Base-by-base conservation (phyloP, 1,140 invertebrate genomes). In the Zaprionus kolodkinae region DNA sequence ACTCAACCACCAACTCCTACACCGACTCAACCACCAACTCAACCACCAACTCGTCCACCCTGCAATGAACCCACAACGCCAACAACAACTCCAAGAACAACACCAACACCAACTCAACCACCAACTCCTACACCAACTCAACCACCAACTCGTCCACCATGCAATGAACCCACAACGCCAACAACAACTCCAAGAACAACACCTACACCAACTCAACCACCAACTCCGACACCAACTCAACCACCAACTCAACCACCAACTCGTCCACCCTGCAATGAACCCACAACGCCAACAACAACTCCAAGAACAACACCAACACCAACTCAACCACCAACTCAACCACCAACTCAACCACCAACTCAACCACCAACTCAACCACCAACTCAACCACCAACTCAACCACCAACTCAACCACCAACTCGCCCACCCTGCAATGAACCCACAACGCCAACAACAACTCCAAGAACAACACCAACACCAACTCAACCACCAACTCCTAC, bases 331-430 rank as follows among this genome's bases (percentile, higher is more conserved):
- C 21, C 27, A 30, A 30, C 27, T 30, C 27, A n/a, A n/a, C n/a
- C n/a, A n/a, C 3, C 1, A 3, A n/a, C n/a, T n/a, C n/a, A n/a
- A n/a, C n/a, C 27, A 5, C 33, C 30, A 38, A 10, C 6, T 2
- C n/a, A 15, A 11, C 38, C 15, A 5, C 33, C 30, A 38, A 10
- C 6, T 2, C n/a, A 15, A 11, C 38, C 15, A 64, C 45, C 17
- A 0, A 56, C 30, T 2, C 40, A 15, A n/a, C 27, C 60, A 12
- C 27, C 43, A 21, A n/a, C n/a, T n/a, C n/a, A n/a, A n/a, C n/a
- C n/a, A n/a, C n/a, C n/a, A n/a, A n/a, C n/a, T n/a, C n/a, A n/a
- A 33, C 63, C 1, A 43, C 63, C 63, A 6, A 65, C 63, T 6
- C 35, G 55, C 15, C 63, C 55, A 21, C 33, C 30, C 27, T 30